Base-by-base conservation (phyloP, 2,113 vertebrate species). In the Hoplias malabaricus region DNA sequence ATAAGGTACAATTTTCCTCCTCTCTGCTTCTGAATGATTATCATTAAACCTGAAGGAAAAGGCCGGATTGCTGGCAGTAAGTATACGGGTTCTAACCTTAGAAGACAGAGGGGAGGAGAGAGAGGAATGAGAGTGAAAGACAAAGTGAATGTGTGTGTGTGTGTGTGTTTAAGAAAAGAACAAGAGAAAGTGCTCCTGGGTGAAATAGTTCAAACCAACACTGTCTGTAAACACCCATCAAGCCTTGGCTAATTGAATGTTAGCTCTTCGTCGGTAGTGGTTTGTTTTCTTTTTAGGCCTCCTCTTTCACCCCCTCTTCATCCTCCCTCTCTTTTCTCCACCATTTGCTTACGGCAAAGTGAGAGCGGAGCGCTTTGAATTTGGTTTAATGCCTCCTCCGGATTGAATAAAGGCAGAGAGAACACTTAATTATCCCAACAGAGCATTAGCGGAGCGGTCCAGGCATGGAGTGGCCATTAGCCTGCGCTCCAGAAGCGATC, bases 361-460 rank as follows among this genome's bases (percentile, higher is more conserved):
- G 50, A 57, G 46, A 77, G 65, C 9, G 8, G 19, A 53, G 34
- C 48, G 6, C 54, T 69, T 74, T 65, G 67, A 70, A 67, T 65
- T 42, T 53, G 48, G 42, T 62, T 48, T 59, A 27, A 76, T 72
- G 59, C 31, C 31, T 69, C 31, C 31, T 69, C 74, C 38, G 57
- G 33, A 77, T 77, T 59, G 61, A 75, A 77, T 68, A 78, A 75
- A 57, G 40, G 40, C 25, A 46, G 25, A 56, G 71, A 75, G 73
- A 65, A 69, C 48, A 33, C 53, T 77, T 72, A 73, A 80, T 78
- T 66, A 77, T 80, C 75, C 57, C 57, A 61, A 57, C 40, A 5
- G 1, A 21, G 70, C 12, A 62, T 70, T 40, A 56, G 74, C 63
- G 74, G 78, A 78, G 36, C 19, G 12, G 57, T 0, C 38, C 57